phyloP scores from a whole-genome alignment of 2,797 vertebrate genomes.

The Takifugu rubripes region DNA sequence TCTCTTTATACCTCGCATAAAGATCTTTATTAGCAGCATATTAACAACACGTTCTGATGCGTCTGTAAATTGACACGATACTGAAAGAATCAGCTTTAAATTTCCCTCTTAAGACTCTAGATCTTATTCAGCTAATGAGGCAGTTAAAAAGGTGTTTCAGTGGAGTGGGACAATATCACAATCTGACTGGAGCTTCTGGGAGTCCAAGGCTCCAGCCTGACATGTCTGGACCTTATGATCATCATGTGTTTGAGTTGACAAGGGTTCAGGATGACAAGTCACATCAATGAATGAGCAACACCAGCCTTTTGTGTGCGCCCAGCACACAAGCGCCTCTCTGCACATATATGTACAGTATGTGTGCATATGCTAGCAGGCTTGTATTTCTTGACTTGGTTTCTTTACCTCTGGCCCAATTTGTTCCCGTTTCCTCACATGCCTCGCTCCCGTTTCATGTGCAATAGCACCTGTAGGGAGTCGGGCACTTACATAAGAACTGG shows the following conservation, averaged over 20 bases:
- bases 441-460: slow-evolving; percentile 3
- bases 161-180: slow-evolving; percentile 1
- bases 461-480: slow-evolving; percentile 3
- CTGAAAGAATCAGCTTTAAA: not conserved
- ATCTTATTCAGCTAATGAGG: slow-evolving; percentile 8
- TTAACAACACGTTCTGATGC: not conserved
- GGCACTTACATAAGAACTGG: too few relatives aligned
- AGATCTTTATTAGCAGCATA: not conserved
- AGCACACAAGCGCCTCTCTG: slow-evolving; percentile 3
- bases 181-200: not conserved
- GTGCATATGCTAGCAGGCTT: not conserved
- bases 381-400: too few relatives aligned
- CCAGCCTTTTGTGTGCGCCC: not conserved
- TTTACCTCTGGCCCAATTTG: not conserved
- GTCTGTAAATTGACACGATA: not conserved
- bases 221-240: too few relatives aligned
- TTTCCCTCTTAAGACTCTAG: too few relatives aligned
- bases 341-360: too few relatives aligned
- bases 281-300: slow-evolving; percentile 23
- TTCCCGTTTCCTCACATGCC: not conserved
- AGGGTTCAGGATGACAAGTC: not conserved
- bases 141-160: not conserved
- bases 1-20: slow-evolving; percentile 6
- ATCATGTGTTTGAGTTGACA: too few relatives aligned
- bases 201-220: too few relatives aligned